These are phyloP conservation scores for Dasypolia templi DNA, from an alignment of 2,888 invertebrate genomes.

Conservation along the genomic window DNA sequence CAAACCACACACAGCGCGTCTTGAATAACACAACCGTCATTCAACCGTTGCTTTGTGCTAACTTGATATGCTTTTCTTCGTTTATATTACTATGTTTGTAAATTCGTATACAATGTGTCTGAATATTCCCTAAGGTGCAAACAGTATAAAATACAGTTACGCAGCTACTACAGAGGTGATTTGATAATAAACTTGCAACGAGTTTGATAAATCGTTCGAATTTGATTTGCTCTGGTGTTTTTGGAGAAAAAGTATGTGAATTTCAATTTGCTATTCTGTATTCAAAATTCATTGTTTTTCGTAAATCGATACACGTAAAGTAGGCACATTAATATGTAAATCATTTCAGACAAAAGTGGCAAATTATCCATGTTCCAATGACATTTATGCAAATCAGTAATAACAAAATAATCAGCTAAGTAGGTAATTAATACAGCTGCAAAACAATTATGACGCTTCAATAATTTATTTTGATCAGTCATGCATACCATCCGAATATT, in stretches of 20 bases:
- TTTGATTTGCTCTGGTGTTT: slow-evolving; percentile 31
- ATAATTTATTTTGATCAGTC: background rate
- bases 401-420: slow-evolving; percentile 6
- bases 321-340: background rate
- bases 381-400: slow-evolving; percentile 1
- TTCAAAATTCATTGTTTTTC: background rate
- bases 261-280: background rate
- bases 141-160: slow-evolving; percentile 42
- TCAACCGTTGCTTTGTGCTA: background rate
- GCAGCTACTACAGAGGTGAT: slow-evolving; percentile 28
- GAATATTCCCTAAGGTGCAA: background rate
- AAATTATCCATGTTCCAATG: background rate
- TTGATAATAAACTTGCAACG: slow-evolving; percentile 51
- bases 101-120: background rate
- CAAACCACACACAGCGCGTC: background rate
- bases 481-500: background rate
- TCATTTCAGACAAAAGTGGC: background rate
- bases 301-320: background rate
- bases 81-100: background rate
- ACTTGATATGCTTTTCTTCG: background rate
- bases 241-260: slow-evolving; percentile 1
- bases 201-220: slow-evolving; percentile 37
- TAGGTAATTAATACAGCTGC: slow-evolving; percentile 1
- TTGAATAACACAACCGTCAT: background rate
- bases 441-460: slow-evolving; percentile 14